Conservation (phyloP, 2,888 invertebrate species). For the Drosophila pegasa region DNA sequence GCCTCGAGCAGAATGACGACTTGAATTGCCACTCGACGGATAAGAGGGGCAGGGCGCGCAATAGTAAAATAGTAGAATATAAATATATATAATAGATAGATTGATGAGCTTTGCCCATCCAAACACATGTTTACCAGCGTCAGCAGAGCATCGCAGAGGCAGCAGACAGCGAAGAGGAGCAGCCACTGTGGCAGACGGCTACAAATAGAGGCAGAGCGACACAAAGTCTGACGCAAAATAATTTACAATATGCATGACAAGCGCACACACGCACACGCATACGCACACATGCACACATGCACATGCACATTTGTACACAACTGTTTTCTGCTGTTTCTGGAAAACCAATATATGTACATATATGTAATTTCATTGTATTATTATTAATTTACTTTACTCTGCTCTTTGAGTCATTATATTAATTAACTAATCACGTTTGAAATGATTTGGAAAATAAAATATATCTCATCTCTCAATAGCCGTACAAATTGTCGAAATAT, state of each 20-base stretch:
- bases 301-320: slow-evolving; percentile 13
- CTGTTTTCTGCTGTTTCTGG: neutral
- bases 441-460: neutral
- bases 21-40: slow-evolving; percentile 65
- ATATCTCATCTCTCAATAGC: neutral
- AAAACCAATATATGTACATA: neutral
- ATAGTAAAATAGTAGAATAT: slow-evolving; percentile 28
- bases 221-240: slow-evolving; percentile 74
- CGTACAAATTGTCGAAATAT: neutral
- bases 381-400: neutral
- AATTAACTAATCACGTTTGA: neutral
- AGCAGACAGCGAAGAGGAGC: slow-evolving; percentile 67
- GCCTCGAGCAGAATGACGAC: slow-evolving; percentile 67
- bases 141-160: slow-evolving; percentile 72
- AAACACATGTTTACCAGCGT: slow-evolving; percentile 73
- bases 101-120: slow-evolving; percentile 5
- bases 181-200: slow-evolving; percentile 51
- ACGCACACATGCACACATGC: slow-evolving; percentile 15
- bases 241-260: slow-evolving; percentile 63
- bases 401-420: neutral
- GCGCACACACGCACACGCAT: slow-evolving; percentile 23
- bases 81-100: slow-evolving; percentile 48
- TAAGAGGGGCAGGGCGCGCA: slow-evolving; percentile 7
- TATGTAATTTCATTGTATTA: neutral
- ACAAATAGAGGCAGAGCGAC: slow-evolving; percentile 43